Base-by-base conservation (phyloP, 2,113 vertebrate genomes). In the Mugil cephalus region DNA sequence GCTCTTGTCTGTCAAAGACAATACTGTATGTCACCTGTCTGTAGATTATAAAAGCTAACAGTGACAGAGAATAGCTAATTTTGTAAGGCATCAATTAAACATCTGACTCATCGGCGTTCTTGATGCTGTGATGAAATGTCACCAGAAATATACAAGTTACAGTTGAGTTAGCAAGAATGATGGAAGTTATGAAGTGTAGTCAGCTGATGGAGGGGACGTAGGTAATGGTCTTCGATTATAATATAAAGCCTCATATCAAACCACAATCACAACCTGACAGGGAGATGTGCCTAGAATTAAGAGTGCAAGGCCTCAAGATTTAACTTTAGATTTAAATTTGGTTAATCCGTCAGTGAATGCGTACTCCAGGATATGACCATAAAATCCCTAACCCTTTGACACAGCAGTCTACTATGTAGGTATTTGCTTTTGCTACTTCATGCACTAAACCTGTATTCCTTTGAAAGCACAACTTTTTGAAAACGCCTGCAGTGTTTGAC, bases 121-220 rank as follows among this genome's bases (percentile, higher is more conserved):
- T 30, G 24, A 30, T 47, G 18, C 12, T 1, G 11, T 47, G 42
- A 34, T 53, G 55, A 35, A 61, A 45, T n/a, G 39, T 3, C 46
- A 24, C 24, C 35, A 35, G n/a, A 52, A 21, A 53, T 36, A 47
- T 72, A 4, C 38, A 30, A 14, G 8, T n/a, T n/a, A n/a, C n/a
- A n/a, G n/a, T 24, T 21, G 19, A 30, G 56, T 45, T 9, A 53
- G n/a, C 6, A 21, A 35, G 38, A 54, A 46, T 62, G 8, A 24
- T 24, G 13, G 10, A 62, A 62, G n/a, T 24, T 13, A 10, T 53
- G 30, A 71, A 17, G 24, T 71, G 19, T 52, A 52, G 42, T 14
- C 19, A 4, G 12, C 39, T 38, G 36, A 65, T 5, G 47, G 50
- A 43, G 19, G 6, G 50, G 21, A 66, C 6, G 40, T 51, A 21